A percentile compares a stretch with the other conserved stretches of the same genome.
Conservation (phyloP, 2,797 vertebrate species). For the Myotis vivesi region DNA sequence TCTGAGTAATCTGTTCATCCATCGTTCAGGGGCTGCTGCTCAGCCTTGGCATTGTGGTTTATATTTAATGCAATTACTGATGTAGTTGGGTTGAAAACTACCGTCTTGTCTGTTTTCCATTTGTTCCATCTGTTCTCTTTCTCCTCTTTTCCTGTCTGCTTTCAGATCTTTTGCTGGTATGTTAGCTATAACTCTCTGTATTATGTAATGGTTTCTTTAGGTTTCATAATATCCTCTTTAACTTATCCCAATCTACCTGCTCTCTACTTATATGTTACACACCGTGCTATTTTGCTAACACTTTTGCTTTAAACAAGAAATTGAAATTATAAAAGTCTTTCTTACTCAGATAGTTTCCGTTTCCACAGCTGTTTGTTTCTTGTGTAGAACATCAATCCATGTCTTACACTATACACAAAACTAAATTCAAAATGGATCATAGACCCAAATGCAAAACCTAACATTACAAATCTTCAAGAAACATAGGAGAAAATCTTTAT, state of each 20-base stretch:
- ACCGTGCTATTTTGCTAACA: not conserved
- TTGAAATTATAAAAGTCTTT: not conserved
- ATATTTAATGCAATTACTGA: not conserved
- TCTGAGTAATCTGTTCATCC: too few species aligned
- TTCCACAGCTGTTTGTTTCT: not conserved
- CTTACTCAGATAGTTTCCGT: not conserved
- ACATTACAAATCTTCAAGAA: not conserved
- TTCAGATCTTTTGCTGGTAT: not conserved
- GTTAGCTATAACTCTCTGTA: not conserved
- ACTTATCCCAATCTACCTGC: not conserved
- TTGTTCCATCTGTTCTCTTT: not conserved
- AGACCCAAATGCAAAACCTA: not conserved
- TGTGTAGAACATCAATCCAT: not conserved
- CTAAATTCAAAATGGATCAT: not conserved
- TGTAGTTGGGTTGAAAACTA: not conserved
- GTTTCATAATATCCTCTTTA: not conserved
- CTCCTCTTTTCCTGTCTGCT: not conserved
- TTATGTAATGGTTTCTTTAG: not conserved
- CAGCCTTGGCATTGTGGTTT: not conserved
- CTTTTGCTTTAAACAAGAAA: not conserved
- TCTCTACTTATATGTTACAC: not conserved
- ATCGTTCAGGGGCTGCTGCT: too few species aligned
- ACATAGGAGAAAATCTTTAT: not conserved
- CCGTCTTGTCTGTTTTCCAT: not conserved
- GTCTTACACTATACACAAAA: not conserved